These are phyloP conservation scores for Agrilus biguttatus DNA, from an alignment of 2,888 invertebrate species.

Conservation along the genomic window DNA sequence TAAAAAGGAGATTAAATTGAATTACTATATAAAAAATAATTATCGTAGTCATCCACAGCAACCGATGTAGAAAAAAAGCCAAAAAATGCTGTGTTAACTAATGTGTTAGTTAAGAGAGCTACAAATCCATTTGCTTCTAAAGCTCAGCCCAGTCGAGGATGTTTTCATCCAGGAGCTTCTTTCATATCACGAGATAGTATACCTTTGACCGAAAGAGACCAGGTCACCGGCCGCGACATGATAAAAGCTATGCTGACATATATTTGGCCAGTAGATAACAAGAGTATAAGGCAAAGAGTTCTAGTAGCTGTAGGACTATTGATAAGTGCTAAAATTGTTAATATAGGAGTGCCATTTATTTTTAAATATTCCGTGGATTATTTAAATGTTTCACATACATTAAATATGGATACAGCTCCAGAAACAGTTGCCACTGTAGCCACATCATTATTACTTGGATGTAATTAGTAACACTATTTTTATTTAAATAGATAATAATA, in stretches of 20 bases:
- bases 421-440: conserved; percentile 67
- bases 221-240: conserved; percentile 64
- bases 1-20: no score
- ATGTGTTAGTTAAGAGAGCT: conserved; percentile 18
- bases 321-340: conserved; percentile 73
- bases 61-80: conserved; percentile 6
- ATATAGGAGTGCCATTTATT: conserved; percentile 87
- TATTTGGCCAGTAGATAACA: conserved; percentile 90
- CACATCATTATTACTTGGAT: conserved; percentile 71
- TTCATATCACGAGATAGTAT: conserved; percentile 37
- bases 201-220: conserved; percentile 36
- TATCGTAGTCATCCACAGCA: conserved; percentile 9
- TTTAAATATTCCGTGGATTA: conserved; percentile 89
- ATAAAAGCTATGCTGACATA: conserved; percentile 76
- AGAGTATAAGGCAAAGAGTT: conserved; percentile 62
- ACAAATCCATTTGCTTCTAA: conserved; percentile 23
- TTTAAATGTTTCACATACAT: conserved; percentile 49
- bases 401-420: conserved; percentile 66
- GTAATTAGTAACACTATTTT: conserved; percentile 40
- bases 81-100: conserved; percentile 17
- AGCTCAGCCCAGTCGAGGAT: conserved; percentile 49
- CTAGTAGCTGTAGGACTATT: conserved; percentile 67
- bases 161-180: conserved; percentile 84
- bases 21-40: not conserved
- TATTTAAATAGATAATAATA: not conserved